Percentiles rank a stretch among this genome's conserved stretches.
These are phyloP conservation scores for Beroe forskalii DNA, from an alignment of 37 sponge, comb jelly and placozoan genomes.

Conservation along the genomic window DNA sequence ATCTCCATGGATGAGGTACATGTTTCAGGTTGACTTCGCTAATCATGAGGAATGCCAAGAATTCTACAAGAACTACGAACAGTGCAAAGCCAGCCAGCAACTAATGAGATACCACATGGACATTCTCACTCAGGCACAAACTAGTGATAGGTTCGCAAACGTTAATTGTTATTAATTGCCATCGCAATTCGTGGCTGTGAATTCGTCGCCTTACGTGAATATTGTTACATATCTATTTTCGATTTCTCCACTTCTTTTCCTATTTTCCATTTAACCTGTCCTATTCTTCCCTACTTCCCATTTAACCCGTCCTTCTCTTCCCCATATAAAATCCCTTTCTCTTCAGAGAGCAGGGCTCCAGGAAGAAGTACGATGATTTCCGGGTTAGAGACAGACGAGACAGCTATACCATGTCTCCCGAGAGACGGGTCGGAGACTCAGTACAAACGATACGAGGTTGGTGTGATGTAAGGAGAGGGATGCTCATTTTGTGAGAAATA, in stretches of 20 bases:
- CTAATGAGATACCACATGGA: conserved; percentile 45
- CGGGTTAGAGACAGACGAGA: not conserved
- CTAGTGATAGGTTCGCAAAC: conserved; percentile 42
- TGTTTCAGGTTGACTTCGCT: conserved; percentile 50
- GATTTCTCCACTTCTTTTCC: not conserved
- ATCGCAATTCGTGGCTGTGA: no score
- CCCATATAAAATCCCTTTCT: no score
- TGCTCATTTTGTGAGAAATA: no score
- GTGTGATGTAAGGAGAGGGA: no score
- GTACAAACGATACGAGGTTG: conserved; percentile 31
- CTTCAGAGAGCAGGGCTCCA: conserved; percentile 1
- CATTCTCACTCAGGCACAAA: conserved; percentile 12
- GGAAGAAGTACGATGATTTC: conserved; percentile 35
- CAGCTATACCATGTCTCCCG: conserved; percentile 5
- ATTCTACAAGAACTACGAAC: conserved; percentile 64
- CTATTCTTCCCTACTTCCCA: no score
- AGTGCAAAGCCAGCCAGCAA: conserved; percentile 62
- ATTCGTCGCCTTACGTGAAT: no score
- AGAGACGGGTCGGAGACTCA: not conserved
- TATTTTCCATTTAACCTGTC: not conserved
- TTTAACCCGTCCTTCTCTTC: no score
- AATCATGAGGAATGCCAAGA: conserved; percentile 57
- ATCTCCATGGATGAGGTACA: not conserved
- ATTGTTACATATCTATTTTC: not conserved
- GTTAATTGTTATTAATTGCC: not conserved